Conservation (phyloP, 1,140 invertebrate genomes). For the Anadara kagoshimensis region DNA sequence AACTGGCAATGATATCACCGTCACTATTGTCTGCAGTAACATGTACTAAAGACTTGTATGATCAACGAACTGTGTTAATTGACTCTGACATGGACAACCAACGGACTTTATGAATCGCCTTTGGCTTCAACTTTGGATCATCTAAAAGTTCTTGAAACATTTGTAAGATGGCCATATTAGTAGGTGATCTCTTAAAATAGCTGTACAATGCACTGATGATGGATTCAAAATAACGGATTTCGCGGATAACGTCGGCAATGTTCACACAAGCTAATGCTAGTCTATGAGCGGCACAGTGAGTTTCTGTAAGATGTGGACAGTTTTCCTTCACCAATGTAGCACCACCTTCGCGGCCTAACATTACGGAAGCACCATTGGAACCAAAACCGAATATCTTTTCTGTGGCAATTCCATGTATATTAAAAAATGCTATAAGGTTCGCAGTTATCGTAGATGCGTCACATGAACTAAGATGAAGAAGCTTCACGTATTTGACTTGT, state of each 20-base stretch:
- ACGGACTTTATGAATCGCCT: neutral
- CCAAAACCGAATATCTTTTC: neutral
- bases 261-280: neutral
- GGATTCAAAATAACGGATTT: neutral
- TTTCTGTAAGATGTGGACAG: neutral
- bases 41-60: too few relatives aligned
- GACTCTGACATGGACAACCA: neutral
- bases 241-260: neutral
- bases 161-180: neutral
- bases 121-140: neutral
- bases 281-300: constrained; percentile 5
- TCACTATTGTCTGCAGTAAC: too few relatives aligned
- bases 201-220: neutral
- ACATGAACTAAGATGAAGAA: too few relatives aligned
- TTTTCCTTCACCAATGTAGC: neutral
- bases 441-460: too few relatives aligned
- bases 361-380: constrained; percentile 5
- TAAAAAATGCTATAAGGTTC: too few relatives aligned
- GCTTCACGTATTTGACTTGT: too few relatives aligned
- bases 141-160: neutral
- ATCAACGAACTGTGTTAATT: too few relatives aligned
- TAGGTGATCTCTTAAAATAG: neutral
- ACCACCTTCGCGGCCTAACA: constrained; percentile 1
- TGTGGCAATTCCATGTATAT: too few relatives aligned
- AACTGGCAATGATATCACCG: too few relatives aligned